Evolutionary conservation across 2,797 vertebrate genomes (phyloP).

Genomic region (Corythornis leucogaster): DNA sequence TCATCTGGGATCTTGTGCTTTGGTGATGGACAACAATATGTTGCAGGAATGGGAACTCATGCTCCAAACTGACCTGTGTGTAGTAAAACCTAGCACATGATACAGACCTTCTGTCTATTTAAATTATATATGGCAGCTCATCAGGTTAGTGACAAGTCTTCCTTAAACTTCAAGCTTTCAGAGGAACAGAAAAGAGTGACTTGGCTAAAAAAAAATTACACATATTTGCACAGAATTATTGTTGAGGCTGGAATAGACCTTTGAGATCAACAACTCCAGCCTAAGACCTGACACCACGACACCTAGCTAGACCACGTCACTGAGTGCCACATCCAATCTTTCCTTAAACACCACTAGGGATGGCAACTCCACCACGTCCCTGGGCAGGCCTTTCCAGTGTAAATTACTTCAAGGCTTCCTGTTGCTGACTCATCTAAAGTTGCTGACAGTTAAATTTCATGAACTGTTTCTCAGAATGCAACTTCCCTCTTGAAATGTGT

Average conservation of each 20-base stretch:
- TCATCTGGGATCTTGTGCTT: not conserved
- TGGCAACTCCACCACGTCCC: no score
- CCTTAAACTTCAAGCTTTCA: not conserved
- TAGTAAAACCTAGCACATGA: not conserved
- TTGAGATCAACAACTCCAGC: no score
- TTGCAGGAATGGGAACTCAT: not conserved
- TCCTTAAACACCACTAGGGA: no score
- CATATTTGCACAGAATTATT: no score
- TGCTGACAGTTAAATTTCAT: not conserved
- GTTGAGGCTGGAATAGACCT: no score
- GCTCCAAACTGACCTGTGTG: not conserved
- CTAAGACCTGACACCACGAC: no score
- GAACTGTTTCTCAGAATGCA: not conserved
- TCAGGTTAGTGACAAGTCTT: not conserved
- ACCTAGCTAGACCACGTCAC: no score
- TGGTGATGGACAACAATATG: not conserved
- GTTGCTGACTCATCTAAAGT: not conserved
- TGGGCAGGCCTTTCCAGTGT: no score
- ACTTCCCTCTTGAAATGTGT: not conserved
- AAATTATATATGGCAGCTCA: not conserved
- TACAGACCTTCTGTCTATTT: not conserved
- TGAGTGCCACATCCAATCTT: no score
- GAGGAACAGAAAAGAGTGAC: not conserved
- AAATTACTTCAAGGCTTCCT: not conserved
- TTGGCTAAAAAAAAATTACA: not conserved